Percentiles rank a stretch among this genome's conserved stretches.
These are phyloP conservation scores for Tiaroga cobitis DNA, from an alignment of 2,797 vertebrate species.

Conservation along the genomic window DNA sequence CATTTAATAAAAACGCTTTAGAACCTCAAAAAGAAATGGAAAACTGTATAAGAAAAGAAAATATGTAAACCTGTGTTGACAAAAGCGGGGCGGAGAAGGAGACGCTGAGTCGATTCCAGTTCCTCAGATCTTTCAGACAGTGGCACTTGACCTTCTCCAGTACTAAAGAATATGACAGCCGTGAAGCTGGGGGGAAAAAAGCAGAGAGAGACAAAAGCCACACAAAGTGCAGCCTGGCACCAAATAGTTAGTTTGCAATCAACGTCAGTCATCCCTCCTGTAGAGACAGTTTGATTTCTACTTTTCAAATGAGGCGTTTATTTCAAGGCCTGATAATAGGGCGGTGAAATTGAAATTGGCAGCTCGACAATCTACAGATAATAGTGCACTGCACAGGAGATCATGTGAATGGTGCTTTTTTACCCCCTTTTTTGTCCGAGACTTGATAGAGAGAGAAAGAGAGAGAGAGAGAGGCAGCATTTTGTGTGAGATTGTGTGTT, in stretches of 20 bases:
- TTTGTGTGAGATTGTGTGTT: constrained; percentile 18
- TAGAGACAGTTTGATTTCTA: constrained; percentile 86
- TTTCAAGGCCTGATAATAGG: constrained; percentile 82
- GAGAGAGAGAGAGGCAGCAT: constrained; percentile 26
- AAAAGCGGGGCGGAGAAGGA: constrained; percentile 48
- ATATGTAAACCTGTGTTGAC: constrained; percentile 72
- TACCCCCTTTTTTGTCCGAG: constrained; percentile 66
- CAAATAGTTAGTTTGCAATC: constrained; percentile 86
- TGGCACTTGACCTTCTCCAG: constrained; percentile 83
- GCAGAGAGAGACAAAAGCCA: constrained; percentile 79
- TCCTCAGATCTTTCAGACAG: constrained; percentile 81
- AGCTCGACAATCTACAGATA: constrained; percentile 82
- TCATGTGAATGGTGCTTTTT: constrained; percentile 77
- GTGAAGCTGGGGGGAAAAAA: constrained; percentile 71
- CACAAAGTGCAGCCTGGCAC: constrained; percentile 82
- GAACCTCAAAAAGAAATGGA: constrained; percentile 28
- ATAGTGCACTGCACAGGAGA: constrained; percentile 77
- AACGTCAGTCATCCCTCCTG: constrained; percentile 81
- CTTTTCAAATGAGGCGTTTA: constrained; percentile 86
- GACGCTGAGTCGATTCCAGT: constrained; percentile 58
- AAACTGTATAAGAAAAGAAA: constrained; percentile 37
- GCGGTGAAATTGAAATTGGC: constrained; percentile 82
- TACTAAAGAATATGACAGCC: constrained; percentile 86
- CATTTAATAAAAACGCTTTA: constrained; percentile 13
- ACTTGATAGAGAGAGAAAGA: constrained; percentile 67